Base-by-base conservation (phyloP, 2,797 vertebrate genomes). In the Danionella dracula region DNA sequence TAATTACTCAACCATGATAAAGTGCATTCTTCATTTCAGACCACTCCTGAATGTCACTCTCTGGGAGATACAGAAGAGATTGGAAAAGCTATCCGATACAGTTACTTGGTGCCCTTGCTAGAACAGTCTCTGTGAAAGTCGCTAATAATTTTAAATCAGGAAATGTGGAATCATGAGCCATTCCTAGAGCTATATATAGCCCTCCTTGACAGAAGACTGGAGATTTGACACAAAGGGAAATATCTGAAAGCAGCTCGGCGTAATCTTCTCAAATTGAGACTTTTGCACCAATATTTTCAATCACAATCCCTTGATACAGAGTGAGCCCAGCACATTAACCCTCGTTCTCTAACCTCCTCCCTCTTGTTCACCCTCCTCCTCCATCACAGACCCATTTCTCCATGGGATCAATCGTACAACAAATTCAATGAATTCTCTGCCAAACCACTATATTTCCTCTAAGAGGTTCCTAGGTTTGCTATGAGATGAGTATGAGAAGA, bases 401-500 rank as follows among this genome's bases (percentile, higher is more conserved):
- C 53, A 5, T 78, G 83, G 81, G 79, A 85, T 84, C 77, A 84
- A 79, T 80, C 76, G 79, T 79, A 82, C 79, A 77, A 82, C 79
- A 84, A 83, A 85, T 85, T 81, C 82, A 82, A 85, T 84, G 82
- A 88, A 83, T 85, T 83, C 76, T 78, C 72, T 76, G 78, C 76
- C 81, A 84, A 78, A n/a, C 50, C 53, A 57, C 55, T 74, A 81
- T 70, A 85, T 86, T 86, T 87, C 87, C 82, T 84, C 77, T 1
- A 84, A 85, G 83, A 86, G 73, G 45, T 34, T 74, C 76, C 78
- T 75, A 79, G 77, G 76, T 68, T 68, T 80, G 79, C 76, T 80
- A 77, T 79, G 66, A 80, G 74, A 61, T 74, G 71, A 81, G 72
- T 62, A 73, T 4, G 64, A 72, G 50, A 21, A 64, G 64, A 2